A percentile compares a stretch with the other conserved stretches of the same genome.
These are phyloP conservation scores for Ditylenchus weischeri DNA, from an alignment of 2,888 invertebrate genomes.

Conservation along the genomic window DNA sequence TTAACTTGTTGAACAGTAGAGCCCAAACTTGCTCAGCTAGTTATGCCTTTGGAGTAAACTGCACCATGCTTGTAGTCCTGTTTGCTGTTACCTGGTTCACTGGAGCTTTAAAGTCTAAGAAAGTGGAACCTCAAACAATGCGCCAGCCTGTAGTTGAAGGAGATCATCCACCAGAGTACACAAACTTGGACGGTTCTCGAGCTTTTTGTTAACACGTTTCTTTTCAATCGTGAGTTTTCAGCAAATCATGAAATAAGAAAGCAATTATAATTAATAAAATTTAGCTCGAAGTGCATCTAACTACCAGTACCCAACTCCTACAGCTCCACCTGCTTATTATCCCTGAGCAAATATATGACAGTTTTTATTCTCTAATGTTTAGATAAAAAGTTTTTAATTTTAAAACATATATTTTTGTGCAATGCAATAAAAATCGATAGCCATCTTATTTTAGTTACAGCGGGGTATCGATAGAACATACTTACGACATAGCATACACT, in stretches of 20 bases:
- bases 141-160: background rate
- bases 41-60: background rate
- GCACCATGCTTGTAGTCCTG: background rate
- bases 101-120: background rate
- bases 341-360: too few relatives aligned
- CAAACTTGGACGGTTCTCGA: background rate
- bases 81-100: slow-evolving; percentile 4
- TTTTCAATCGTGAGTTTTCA: slow-evolving; percentile 10
- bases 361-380: too few relatives aligned
- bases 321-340: slow-evolving; percentile 1
- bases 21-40: slow-evolving; percentile 4
- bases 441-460: too few relatives aligned
- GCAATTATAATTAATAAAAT: background rate
- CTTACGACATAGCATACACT: too few relatives aligned
- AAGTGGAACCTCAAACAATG: background rate
- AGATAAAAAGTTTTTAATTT: too few relatives aligned
- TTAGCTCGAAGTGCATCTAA: slow-evolving; percentile 5
- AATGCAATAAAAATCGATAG: too few relatives aligned
- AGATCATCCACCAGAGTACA: slow-evolving; percentile 2
- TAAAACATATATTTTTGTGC: too few relatives aligned
- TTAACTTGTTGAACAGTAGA: slow-evolving; percentile 5
- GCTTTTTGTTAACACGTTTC: background rate
- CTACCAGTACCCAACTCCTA: slow-evolving; percentile 8
- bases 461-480: too few relatives aligned
- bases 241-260: background rate